Evolutionary conservation across 2,888 invertebrate genomes (phyloP).

Genomic region (Drosophila barbarae): DNA sequence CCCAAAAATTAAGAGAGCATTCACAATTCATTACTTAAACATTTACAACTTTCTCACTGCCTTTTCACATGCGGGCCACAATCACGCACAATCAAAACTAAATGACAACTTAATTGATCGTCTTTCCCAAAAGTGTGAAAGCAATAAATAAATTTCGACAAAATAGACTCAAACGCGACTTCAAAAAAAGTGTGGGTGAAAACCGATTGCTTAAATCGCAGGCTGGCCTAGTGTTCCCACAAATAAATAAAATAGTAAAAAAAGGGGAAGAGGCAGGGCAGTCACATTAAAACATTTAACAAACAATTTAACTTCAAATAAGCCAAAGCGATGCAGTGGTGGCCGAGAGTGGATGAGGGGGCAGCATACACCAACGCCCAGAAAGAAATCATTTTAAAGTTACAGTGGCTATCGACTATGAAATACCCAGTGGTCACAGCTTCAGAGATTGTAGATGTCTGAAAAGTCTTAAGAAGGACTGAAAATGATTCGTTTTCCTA

Average conservation of each 20-base stretch:
- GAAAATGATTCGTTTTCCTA: no score
- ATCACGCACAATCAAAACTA: conserved; percentile 55
- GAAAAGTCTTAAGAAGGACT: neutral
- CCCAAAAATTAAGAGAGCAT: neutral
- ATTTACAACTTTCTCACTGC: conserved; percentile 12
- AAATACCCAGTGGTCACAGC: neutral
- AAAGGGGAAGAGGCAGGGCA: conserved; percentile 3
- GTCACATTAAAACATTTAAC: conserved; percentile 45
- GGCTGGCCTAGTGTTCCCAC: conserved; percentile 18
- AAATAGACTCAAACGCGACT: conserved; percentile 16
- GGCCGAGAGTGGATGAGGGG: conserved; percentile 7
- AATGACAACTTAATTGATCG: conserved; percentile 71
- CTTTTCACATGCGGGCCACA: conserved; percentile 49
- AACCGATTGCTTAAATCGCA: conserved; percentile 30
- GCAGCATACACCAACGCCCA: conserved; percentile 49
- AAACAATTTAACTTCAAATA: conserved; percentile 65
- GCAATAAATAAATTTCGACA: conserved; percentile 55
- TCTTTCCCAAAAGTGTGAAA: conserved; percentile 48
- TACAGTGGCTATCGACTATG: neutral
- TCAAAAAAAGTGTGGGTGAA: conserved; percentile 22
- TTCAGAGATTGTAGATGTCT: neutral
- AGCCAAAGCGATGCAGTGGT: conserved; percentile 40
- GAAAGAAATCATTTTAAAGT: conserved; percentile 7
- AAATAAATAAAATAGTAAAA: neutral
- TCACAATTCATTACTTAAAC: neutral